Percentiles rank a stretch among this genome's conserved stretches.
phyloP scores from a whole-genome alignment of 2,797 vertebrate genomes.

The Poecilia gillii region DNA sequence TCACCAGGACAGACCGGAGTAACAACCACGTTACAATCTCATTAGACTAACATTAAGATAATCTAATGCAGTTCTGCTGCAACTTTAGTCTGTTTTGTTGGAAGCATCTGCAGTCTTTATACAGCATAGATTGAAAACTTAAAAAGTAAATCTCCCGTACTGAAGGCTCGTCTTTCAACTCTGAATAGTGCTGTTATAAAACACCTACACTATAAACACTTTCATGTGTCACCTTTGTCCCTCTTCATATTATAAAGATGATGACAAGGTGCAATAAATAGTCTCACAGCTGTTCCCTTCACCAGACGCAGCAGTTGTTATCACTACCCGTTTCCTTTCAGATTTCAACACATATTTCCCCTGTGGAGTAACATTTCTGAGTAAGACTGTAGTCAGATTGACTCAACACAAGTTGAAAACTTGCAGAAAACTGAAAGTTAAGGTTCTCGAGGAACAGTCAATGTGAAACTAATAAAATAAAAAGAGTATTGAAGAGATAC shows the following conservation, averaged over 20 bases:
- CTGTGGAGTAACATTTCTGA: not conserved
- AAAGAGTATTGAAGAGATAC: not conserved
- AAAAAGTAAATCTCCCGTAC: not conserved
- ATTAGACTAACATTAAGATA: not conserved
- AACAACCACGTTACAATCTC: not conserved
- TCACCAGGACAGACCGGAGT: not conserved
- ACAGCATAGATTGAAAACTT: not conserved
- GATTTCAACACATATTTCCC: not conserved
- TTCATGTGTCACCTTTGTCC: not conserved
- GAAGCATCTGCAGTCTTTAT: not conserved
- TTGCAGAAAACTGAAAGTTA: not conserved
- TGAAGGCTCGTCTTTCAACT: not conserved
- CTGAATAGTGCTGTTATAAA: not conserved
- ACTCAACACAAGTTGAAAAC: not conserved
- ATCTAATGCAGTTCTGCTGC: not conserved
- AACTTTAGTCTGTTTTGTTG: not conserved
- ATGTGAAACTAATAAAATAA: not conserved
- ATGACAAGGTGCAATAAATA: not conserved
- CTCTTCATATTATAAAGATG: constrained; percentile 1
- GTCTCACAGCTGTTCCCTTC: not conserved
- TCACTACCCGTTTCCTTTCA: not conserved
- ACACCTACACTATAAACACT: not conserved
- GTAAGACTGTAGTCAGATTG: not conserved
- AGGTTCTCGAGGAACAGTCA: not conserved
- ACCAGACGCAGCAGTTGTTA: not conserved